Base-by-base conservation (phyloP, 2,888 invertebrate genomes). In the Formica aserva region DNA sequence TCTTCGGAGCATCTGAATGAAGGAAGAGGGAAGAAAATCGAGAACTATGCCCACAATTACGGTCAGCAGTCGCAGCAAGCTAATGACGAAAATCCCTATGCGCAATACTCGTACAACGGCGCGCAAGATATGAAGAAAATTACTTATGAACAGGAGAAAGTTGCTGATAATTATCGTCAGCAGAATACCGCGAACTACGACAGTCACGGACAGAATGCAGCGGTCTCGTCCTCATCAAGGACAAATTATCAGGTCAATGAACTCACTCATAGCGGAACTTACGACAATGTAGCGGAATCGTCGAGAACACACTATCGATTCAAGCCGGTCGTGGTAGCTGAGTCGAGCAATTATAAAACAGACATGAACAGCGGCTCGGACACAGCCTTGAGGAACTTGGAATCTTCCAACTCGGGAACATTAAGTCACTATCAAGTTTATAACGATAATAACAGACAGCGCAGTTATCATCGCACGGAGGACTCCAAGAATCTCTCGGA, bases 291-390 rank as follows among this genome's bases (percentile, higher is more conserved):
- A 0, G 55, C 66, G 0, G 57, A 74, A 6, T 1, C 55, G 1
- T 9, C 82, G 1, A 76, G 48, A 15, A 57, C 52, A 3, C 84
- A 82, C 3, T 83, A 72, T 0, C 88, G 83, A 81, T 89, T 92
- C 55, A 92, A 90, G 8, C 93, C 94, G 0, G 93, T 93, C 0
- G 91, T 92, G 4, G 92, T 94, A 0, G 90, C 91, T 0, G 92
- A 93, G 3, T 87, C 92, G 3, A 91, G 71, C 45, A 88, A 52
- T n/a, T n/a, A 52, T 52, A 52, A 52, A 4, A 45, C 45, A 13
- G 45, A 45, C 15, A 45, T 45, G 13, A 45, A 45, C 13, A 48
- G 48, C 18, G 48, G 18, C 18, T 18, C 18, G 18, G 74, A 81
- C 13, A 75, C 71, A 29, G 81, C 65, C 1, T 85, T 86, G 18